These are phyloP conservation scores for Strix uralensis DNA, from an alignment of 2,113 vertebrate species.

Conservation along the genomic window DNA sequence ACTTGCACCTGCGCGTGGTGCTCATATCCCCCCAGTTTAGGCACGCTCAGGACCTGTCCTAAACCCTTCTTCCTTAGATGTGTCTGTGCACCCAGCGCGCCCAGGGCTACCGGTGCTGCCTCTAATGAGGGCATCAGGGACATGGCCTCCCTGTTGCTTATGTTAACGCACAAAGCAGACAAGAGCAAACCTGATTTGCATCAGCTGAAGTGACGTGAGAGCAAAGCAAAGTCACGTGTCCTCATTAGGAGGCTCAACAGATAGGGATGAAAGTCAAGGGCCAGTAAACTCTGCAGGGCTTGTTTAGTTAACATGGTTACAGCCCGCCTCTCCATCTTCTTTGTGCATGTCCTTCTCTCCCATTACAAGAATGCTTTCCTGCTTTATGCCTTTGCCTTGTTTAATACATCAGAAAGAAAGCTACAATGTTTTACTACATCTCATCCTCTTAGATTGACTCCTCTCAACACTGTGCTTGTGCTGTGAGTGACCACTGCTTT, in stretches of 20 bases:
- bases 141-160: background rate
- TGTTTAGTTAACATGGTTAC: background rate
- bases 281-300: background rate
- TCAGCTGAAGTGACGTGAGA: background rate
- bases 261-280: background rate
- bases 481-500: background rate
- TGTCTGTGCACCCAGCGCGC: background rate
- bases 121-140: background rate
- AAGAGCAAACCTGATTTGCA: background rate
- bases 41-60: background rate
- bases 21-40: background rate
- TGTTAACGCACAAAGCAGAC: background rate
- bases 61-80: background rate
- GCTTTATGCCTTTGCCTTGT: background rate
- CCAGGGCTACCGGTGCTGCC: background rate
- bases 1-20: background rate
- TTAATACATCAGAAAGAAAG: background rate
- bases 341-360: background rate
- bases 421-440: no score
- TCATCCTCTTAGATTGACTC: background rate
- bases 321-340: background rate
- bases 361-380: background rate
- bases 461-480: background rate
- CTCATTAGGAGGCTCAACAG: slow-evolving; percentile 15
- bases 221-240: background rate